phyloP scores from a whole-genome alignment of 2,113 vertebrate genomes.

The Grammomys dolichurus region DNA sequence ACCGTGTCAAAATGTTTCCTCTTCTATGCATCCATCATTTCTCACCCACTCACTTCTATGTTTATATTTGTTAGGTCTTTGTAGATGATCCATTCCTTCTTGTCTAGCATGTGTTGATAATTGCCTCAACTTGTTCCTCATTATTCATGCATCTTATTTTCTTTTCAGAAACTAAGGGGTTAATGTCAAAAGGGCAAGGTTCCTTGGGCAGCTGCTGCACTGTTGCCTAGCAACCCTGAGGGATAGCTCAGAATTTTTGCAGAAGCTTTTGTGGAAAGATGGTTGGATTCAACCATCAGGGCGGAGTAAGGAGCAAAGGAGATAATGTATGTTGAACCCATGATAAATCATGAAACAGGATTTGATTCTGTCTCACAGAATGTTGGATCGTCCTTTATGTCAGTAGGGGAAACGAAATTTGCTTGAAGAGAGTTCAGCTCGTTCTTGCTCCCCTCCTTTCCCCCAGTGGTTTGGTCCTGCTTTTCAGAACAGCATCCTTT shows the following conservation, averaged over 20 bases:
- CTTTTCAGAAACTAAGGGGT: conserved; percentile 60
- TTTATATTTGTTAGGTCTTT: conserved; percentile 53
- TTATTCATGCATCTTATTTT: conserved; percentile 50
- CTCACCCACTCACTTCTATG: background rate
- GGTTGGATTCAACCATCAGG: conserved; percentile 38
- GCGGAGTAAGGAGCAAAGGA: conserved; percentile 57
- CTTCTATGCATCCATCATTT: background rate
- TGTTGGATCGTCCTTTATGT: conserved; percentile 17
- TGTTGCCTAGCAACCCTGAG: conserved; percentile 72
- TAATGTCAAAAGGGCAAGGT: conserved; percentile 70
- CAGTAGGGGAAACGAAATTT: conserved; percentile 57
- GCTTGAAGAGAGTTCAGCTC: conserved; percentile 54
- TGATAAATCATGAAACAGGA: conserved; percentile 29
- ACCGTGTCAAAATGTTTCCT: conserved; percentile 48
- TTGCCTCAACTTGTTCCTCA: conserved; percentile 4
- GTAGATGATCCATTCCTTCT: background rate
- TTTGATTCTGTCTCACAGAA: conserved; percentile 40
- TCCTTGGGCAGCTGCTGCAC: conserved; percentile 12
- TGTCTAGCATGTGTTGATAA: conserved; percentile 32
- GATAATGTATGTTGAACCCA: background rate
- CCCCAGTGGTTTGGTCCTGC: conserved; percentile 69
- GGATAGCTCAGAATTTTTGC: conserved; percentile 42
- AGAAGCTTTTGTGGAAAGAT: conserved; percentile 58
- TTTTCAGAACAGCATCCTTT: conserved; percentile 64
- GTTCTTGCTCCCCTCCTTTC: conserved; percentile 27